Percentiles rank a stretch among this genome's conserved stretches.
Evolutionary conservation across 2,888 invertebrate genomes (phyloP).

Genomic region (Dryococelus australis): DNA sequence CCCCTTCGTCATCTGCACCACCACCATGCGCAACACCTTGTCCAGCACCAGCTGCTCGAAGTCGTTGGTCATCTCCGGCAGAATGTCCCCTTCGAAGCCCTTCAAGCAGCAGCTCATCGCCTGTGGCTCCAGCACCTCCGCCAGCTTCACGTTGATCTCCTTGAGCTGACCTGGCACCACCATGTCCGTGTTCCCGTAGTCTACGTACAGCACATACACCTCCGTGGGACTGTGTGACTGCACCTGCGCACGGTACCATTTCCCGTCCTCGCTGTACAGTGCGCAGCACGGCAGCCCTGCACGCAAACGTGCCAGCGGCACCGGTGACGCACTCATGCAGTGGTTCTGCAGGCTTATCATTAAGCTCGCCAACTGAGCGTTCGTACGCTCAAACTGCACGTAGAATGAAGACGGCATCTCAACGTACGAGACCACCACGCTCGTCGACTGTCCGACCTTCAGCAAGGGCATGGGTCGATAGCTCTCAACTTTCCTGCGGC

Average conservation of each 20-base stretch:
- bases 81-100: slow-evolving; percentile 60
- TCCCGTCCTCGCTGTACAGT: slow-evolving; percentile 77
- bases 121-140: slow-evolving; percentile 71
- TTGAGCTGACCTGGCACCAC: slow-evolving; percentile 68
- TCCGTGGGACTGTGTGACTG: slow-evolving; percentile 65
- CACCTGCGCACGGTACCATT: slow-evolving; percentile 91
- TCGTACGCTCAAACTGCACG: slow-evolving; percentile 72
- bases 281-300: slow-evolving; percentile 78
- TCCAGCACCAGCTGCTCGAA: slow-evolving; percentile 76
- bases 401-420: slow-evolving; percentile 77
- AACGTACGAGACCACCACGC: slow-evolving; percentile 69
- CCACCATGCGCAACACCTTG: slow-evolving; percentile 66
- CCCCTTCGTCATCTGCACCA: slow-evolving; percentile 62
- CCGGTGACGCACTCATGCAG: slow-evolving; percentile 63
- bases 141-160: slow-evolving; percentile 69
- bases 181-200: slow-evolving; percentile 94
- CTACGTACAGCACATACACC: slow-evolving; percentile 83
- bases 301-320: slow-evolving; percentile 59
- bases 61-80: slow-evolving; percentile 65
- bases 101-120: slow-evolving; percentile 81
- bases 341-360: slow-evolving; percentile 72
- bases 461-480: slow-evolving; percentile 22
- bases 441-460: slow-evolving; percentile 29
- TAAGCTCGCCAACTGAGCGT: slow-evolving; percentile 67
- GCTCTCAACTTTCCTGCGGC: slow-evolving; percentile 5